Evolutionary conservation across 2,797 vertebrate genomes (phyloP).

Genomic region (Lepilemur septentrionalis): DNA sequence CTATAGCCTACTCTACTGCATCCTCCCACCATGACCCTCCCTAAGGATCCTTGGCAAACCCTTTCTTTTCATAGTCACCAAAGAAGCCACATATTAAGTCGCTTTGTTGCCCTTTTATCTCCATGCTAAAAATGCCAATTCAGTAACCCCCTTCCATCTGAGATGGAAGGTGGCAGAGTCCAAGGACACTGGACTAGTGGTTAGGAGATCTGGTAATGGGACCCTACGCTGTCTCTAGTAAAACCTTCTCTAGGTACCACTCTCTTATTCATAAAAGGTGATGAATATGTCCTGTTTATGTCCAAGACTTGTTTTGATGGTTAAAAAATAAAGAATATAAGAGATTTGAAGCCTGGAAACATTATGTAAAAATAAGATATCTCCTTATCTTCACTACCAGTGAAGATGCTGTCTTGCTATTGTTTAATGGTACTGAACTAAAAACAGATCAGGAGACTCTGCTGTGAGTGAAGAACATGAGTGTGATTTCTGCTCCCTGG

Average conservation of each 20-base stretch:
- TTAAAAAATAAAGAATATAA: background rate
- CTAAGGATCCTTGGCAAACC: too few species aligned
- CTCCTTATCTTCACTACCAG: too few species aligned
- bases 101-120: background rate
- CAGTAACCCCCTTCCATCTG: background rate
- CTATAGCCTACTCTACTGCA: too few species aligned
- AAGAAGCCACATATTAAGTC: too few species aligned
- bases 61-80: too few species aligned
- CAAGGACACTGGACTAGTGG: background rate
- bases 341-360: background rate
- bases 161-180: background rate
- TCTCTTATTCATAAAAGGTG: background rate
- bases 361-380: slow-evolving; percentile 9
- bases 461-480: background rate
- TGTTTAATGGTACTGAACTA: background rate
- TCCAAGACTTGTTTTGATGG: slow-evolving; percentile 22
- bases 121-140: background rate
- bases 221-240: background rate
- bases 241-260: background rate
- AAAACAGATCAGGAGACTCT: background rate
- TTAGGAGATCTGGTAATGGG: background rate
- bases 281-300: background rate
- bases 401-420: background rate
- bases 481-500: background rate
- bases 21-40: too few species aligned